Evolutionary conservation across 2,888 invertebrate genomes (phyloP).

Genomic region (Balanococcus diminutus): DNA sequence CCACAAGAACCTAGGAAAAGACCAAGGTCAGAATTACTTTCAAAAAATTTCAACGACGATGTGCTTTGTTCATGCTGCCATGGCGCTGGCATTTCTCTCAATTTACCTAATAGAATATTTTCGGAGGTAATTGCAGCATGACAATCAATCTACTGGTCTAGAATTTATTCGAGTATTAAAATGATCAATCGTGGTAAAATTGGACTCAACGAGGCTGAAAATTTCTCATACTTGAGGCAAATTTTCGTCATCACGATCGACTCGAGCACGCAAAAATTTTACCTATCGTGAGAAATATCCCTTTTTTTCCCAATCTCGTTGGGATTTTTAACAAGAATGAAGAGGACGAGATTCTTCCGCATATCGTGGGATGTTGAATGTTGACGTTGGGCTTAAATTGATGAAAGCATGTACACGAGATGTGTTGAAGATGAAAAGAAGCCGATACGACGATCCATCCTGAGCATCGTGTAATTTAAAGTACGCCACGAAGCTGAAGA

Average conservation of each 20-base stretch:
- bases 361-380: background rate
- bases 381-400: conserved; percentile 5
- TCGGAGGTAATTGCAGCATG: conserved; percentile 3
- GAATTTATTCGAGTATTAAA: background rate
- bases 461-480: conserved; percentile 13
- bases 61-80: background rate
- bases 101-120: conserved; percentile 8
- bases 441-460: conserved; percentile 1
- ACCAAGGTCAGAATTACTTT: conserved; percentile 36
- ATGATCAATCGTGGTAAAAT: background rate
- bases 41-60: conserved; percentile 7
- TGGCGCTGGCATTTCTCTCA: background rate
- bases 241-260: background rate
- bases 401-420: background rate
- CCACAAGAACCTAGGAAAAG: background rate
- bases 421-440: conserved; percentile 36
- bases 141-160: background rate
- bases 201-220: background rate
- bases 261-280: background rate
- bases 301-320: background rate
- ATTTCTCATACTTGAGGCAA: conserved; percentile 6
- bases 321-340: background rate
- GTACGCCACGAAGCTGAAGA: background rate
- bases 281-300: conserved; percentile 13
- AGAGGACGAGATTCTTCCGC: background rate